phyloP scores from a whole-genome alignment of 2,797 vertebrate genomes.

The Craterocephalus amniculus region DNA sequence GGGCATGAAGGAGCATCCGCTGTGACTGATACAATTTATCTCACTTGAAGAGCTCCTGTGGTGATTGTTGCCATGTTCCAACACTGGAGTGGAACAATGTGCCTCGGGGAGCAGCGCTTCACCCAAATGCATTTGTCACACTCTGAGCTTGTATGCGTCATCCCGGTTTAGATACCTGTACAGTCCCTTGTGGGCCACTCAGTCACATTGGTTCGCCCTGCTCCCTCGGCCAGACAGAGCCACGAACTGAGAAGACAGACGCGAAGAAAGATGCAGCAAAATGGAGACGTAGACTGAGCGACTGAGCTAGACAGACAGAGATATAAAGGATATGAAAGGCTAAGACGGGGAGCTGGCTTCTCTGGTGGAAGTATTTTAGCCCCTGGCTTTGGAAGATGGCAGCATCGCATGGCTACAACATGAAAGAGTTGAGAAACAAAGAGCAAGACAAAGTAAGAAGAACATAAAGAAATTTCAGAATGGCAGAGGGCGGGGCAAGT shows the following conservation, averaged over 20 bases:
- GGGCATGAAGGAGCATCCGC: conserved; percentile 65
- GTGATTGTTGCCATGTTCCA: conserved; percentile 75
- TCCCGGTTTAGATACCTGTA: conserved; percentile 79
- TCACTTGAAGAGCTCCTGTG: conserved; percentile 71
- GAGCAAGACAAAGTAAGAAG: conserved; percentile 59
- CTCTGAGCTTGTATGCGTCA: conserved; percentile 72
- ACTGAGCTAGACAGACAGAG: conserved; percentile 56
- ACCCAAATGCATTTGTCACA: conserved; percentile 88
- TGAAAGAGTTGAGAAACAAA: conserved; percentile 74
- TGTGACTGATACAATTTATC: conserved; percentile 78
- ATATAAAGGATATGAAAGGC: conserved; percentile 22
- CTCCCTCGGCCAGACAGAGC: conserved; percentile 69
- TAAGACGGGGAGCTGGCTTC: conserved; percentile 54
- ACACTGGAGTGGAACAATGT: conserved; percentile 71
- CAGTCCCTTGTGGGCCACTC: conserved; percentile 71
- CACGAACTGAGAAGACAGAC: conserved; percentile 79
- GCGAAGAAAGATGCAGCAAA: conserved; percentile 23
- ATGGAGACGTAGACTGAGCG: conserved; percentile 34
- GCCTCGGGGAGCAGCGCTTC: conserved; percentile 65
- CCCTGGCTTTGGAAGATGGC: conserved; percentile 69
- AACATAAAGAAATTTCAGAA: conserved; percentile 58
- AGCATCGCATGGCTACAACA: conserved; percentile 74
- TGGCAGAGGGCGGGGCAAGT: conserved; percentile 41
- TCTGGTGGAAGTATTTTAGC: conserved; percentile 67
- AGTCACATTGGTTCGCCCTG: conserved; percentile 68